Evolutionary conservation across 2,113 vertebrate species (phyloP).

Genomic region (Phylloscopus trochilus): DNA sequence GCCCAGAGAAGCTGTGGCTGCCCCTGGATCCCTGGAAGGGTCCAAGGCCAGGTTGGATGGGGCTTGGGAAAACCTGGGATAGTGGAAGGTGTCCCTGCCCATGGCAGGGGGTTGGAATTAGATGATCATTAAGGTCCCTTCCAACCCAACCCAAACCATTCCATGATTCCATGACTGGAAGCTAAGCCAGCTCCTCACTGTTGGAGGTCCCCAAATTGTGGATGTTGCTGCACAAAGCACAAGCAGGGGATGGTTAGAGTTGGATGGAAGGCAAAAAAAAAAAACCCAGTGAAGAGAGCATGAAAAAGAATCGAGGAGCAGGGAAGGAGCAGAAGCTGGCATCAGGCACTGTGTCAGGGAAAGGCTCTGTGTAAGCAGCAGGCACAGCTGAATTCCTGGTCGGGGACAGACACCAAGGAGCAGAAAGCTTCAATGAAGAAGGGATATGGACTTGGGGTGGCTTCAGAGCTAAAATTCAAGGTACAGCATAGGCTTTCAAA

Average conservation of each 20-base stretch:
- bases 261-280: not conserved
- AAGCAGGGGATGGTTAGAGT: not conserved
- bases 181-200: not conserved
- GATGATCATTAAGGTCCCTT: not conserved
- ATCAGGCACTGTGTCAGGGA: fast-evolving
- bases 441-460: not conserved
- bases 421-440: not conserved
- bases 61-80: not conserved
- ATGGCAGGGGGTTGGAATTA: not conserved
- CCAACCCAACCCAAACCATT: not conserved
- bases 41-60: not conserved
- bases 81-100: not conserved
- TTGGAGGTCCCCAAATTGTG: fast-evolving
- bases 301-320: not conserved
- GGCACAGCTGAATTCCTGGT: not conserved
- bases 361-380: not conserved
- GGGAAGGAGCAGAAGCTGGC: not conserved
- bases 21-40: not conserved
- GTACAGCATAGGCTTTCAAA: not conserved
- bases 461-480: not conserved
- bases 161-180: not conserved
- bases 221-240: not conserved
- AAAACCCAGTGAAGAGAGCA: not conserved
- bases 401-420: not conserved
- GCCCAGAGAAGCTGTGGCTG: not conserved